Conservation (phyloP, 1,140 invertebrate species). For the Holotrichia oblita region DNA sequence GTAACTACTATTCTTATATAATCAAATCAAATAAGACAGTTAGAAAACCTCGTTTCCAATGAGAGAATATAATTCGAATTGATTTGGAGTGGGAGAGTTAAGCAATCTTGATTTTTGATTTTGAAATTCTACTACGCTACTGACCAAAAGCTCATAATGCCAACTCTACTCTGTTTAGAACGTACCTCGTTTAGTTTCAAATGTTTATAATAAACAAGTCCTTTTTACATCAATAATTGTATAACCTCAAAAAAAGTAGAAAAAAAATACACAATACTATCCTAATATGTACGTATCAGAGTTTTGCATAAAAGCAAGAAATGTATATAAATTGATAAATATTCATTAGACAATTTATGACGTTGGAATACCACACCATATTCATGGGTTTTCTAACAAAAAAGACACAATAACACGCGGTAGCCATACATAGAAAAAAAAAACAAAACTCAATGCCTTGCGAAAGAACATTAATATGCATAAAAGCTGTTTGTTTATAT, state of each 20-base stretch:
- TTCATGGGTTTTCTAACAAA: neutral
- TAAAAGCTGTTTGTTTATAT: slow-evolving; percentile 28
- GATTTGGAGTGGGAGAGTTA: no score
- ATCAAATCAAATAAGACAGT: no score
- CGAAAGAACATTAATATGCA: slow-evolving; percentile 29
- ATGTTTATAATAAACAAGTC: no score
- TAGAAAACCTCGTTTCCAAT: no score
- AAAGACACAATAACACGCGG: neutral
- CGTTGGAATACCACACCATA: slow-evolving; percentile 5
- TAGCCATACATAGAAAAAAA: neutral
- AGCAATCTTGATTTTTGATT: no score
- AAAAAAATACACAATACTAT: neutral
- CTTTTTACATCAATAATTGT: no score
- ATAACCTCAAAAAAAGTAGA: neutral
- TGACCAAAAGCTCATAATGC: no score
- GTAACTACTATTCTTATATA: no score
- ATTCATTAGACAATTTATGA: neutral
- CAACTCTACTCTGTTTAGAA: no score
- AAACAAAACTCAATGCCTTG: slow-evolving; percentile 24
- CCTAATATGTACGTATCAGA: neutral
- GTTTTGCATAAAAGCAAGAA: neutral
- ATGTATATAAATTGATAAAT: slow-evolving; percentile 13
- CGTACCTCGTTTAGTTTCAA: no score
- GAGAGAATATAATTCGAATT: no score
- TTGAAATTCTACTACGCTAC: no score